Evolutionary conservation across 2,797 vertebrate species (phyloP).

Genomic region (Picus viridis): DNA sequence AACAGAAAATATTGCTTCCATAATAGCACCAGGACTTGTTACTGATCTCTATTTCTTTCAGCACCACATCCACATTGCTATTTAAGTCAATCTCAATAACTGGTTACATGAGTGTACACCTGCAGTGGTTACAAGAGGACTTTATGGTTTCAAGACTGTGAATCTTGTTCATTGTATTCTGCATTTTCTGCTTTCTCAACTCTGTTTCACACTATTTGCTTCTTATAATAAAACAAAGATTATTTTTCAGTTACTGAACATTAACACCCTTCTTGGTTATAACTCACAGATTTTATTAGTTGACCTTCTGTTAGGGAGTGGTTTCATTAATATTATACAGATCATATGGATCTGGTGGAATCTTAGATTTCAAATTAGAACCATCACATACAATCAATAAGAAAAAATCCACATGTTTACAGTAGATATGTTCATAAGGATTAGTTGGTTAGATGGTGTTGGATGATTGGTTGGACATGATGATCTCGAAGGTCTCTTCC

Average conservation of each 20-base stretch:
- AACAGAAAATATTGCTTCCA: not conserved
- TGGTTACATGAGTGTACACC: not conserved
- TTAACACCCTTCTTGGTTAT: not conserved
- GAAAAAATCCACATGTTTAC: not conserved
- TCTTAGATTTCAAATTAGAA: not conserved
- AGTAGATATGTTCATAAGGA: not conserved
- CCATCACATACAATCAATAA: not conserved
- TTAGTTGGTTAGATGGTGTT: no score
- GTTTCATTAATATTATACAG: not conserved
- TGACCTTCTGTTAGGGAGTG: not conserved
- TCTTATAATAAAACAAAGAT: not conserved
- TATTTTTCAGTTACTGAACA: not conserved
- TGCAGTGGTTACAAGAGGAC: not conserved
- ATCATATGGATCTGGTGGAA: not conserved
- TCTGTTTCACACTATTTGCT: not conserved
- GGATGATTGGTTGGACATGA: no score
- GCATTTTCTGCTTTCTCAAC: not conserved
- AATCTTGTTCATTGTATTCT: not conserved
- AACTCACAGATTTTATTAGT: not conserved
- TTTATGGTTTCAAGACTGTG: not conserved
- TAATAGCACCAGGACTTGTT: not conserved
- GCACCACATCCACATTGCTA: not conserved
- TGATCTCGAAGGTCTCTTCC: no score
- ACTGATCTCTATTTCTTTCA: slow-evolving; percentile 32
- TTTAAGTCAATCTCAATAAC: slow-evolving; percentile 26